These are phyloP conservation scores for Schizopygopsis pylzovi DNA, from an alignment of 2,797 vertebrate genomes.

Conservation along the genomic window DNA sequence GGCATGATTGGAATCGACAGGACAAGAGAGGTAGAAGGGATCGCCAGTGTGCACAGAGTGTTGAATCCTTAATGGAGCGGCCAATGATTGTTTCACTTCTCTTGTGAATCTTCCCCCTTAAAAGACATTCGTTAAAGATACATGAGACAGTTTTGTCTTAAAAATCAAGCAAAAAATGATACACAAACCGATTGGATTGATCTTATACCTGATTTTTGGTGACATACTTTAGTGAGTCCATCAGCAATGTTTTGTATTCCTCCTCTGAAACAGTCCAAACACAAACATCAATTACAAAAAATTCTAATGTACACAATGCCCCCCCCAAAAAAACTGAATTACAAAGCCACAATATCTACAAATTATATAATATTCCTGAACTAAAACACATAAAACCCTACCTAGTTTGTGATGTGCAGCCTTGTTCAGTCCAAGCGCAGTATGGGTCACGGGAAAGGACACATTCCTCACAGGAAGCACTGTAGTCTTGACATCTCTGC, in stretches of 20 bases:
- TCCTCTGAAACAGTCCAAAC: slow-evolving; percentile 65
- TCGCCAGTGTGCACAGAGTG: slow-evolving; percentile 65
- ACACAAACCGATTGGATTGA: not conserved
- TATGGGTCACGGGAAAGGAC: slow-evolving; percentile 81
- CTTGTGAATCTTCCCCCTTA: slow-evolving; percentile 60
- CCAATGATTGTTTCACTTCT: slow-evolving; percentile 17
- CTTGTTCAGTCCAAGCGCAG: slow-evolving; percentile 76
- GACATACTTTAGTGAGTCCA: slow-evolving; percentile 69
- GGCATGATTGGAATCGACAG: slow-evolving; percentile 79
- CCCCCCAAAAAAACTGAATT: not conserved
- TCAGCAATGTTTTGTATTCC: slow-evolving; percentile 74
- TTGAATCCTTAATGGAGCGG: not conserved
- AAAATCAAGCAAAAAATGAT: not conserved
- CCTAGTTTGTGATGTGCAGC: slow-evolving; percentile 69
- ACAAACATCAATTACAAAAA: not conserved
- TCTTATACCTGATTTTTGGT: slow-evolving; percentile 58
- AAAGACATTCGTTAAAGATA: not conserved
- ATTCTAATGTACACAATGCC: not conserved
- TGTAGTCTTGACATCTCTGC: slow-evolving; percentile 74
- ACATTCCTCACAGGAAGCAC: slow-evolving; percentile 74
- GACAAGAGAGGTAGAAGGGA: slow-evolving; percentile 81
- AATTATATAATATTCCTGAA: not conserved
- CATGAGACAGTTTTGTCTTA: not conserved
- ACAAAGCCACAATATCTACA: not conserved
- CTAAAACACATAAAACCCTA: slow-evolving; percentile 56